phyloP scores from a whole-genome alignment of 2,888 invertebrate species.

The Rhagophthalmus giganteus region DNA sequence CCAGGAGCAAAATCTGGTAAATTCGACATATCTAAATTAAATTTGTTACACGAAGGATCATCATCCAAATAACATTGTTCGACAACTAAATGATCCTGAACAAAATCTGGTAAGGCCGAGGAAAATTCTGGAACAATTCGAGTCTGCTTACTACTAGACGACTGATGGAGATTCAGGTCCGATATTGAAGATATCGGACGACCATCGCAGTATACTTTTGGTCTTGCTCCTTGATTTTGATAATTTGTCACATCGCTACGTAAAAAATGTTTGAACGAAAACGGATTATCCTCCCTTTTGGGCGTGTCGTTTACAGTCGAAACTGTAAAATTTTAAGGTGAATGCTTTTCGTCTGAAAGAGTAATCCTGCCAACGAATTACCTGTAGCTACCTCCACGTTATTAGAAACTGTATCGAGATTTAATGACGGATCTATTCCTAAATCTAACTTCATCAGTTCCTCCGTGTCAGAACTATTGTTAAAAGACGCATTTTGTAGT shows the following conservation, averaged over 20 bases:
- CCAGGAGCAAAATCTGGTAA: slow-evolving; percentile 67
- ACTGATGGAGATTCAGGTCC: slow-evolving; percentile 58
- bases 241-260: slow-evolving; percentile 68
- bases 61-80: slow-evolving; percentile 71
- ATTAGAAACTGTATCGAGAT: slow-evolving; percentile 13
- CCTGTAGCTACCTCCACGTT: slow-evolving; percentile 12
- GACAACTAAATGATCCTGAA: slow-evolving; percentile 84
- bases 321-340: slow-evolving; percentile 21
- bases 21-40: slow-evolving; percentile 58
- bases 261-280: slow-evolving; percentile 84
- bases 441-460: slow-evolving; percentile 37
- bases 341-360: background rate
- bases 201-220: slow-evolving; percentile 66
- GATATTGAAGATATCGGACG: slow-evolving; percentile 48
- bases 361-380: background rate
- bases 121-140: slow-evolving; percentile 59
- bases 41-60: slow-evolving; percentile 58
- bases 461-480: slow-evolving; percentile 37
- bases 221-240: slow-evolving; percentile 74
- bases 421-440: slow-evolving; percentile 31
- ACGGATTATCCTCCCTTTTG: slow-evolving; percentile 70
- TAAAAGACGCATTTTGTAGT: slow-evolving; percentile 14
- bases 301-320: slow-evolving; percentile 36
- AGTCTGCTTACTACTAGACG: slow-evolving; percentile 56
- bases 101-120: slow-evolving; percentile 81